Base-by-base conservation (phyloP, 2,888 invertebrate genomes). In the Parnassius glacialis region DNA sequence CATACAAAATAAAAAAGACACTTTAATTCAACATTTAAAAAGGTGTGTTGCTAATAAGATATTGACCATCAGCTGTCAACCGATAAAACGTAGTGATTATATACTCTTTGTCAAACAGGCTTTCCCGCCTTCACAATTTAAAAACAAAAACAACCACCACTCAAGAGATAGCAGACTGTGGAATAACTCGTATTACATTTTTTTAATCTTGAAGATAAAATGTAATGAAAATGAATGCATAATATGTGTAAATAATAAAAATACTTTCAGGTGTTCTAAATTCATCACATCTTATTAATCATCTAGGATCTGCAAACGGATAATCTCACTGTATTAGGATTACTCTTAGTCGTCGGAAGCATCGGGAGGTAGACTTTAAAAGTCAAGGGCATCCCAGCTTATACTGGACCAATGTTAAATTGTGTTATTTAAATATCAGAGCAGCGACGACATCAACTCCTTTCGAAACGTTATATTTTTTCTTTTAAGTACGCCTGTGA, bases 381-480 rank as follows among this genome's bases (percentile, higher is more conserved):
- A 85, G 86, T 89, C 90, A 91, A 90, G 90, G 90, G 71, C 85
- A 74, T 57, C 70, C 68, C 72, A 78, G 71, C 78, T 81, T 79
- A 81, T 80, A 81, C 79, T 81, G 85, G 85, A 90, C 87, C 90
- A 91, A 91, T 91, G 90, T 87, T 83, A 91, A 91, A 90, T 86
- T 80, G 89, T 91, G 90, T 87, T 88, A 89, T 91, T 91, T 91
- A 91, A 90, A 91, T 87, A 91, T 76, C 90, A 88, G 78, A 70
- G 75, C 78, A 78, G 76, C 78, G 78, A 81, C 81, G 78, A 81
- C 70, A 70, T 69, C 69, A 68, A 76, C 71, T 80, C 84, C 90
- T 91, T 91, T 90, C 89, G 81, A 89, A 88, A 87, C 79, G 75
- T 78, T 72, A 74, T 75, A 79, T 84, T 84, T 87, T 84, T 83